Base-by-base conservation (phyloP, 2,888 invertebrate genomes). In the Drosophila vallismaia region DNA sequence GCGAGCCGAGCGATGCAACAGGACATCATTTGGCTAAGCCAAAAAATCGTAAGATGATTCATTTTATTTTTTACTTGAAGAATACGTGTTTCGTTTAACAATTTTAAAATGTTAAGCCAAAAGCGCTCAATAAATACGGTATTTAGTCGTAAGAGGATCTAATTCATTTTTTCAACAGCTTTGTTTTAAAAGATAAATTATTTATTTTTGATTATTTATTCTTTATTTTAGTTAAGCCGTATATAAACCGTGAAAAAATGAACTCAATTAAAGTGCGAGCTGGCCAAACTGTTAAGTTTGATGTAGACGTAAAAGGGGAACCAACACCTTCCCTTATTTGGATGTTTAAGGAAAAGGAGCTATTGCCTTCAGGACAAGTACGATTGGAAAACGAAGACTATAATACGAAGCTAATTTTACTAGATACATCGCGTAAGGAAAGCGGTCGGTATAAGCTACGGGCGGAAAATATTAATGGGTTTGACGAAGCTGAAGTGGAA, bases 291-390 rank as follows among this genome's bases (percentile, higher is more conserved):
- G 95, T 99, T 83, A 97, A 96, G 86, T 94, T 99, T 85, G 98
- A 98, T 90, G 97, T 99, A 3, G 97, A 98, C 91, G 96, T 98
- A 78, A 95, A 96, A 90, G 99, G 99, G 90, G 99, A 99, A 93
- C 99, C 99, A 52, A 96, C 97, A 88, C 99, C 99, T 92, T 95
- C 94, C 75, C 94, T 96, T 81, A 95, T 95, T 5, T 98, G 97
- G 97, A 94, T 66, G 29, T 85, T 91, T 33, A 91, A 89, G 31
- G 88, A 87, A 3, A 92, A 94, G 92, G 93, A 94, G 71, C 92
- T 97, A 60, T 95, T 95, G 88, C 94, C 93, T 28, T 93, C 94
- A 50, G 93, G 94, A 7, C 94, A 94, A 55, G 90, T 94, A 4
- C 96, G 96, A 86, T 94, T 99, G 76, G 96, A 97, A 88, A 96